Evolutionary conservation across 1,140 invertebrate genomes (phyloP), one percentile per base, ranked within the genome.

Genomic region (Megalopta genalis): DNA sequence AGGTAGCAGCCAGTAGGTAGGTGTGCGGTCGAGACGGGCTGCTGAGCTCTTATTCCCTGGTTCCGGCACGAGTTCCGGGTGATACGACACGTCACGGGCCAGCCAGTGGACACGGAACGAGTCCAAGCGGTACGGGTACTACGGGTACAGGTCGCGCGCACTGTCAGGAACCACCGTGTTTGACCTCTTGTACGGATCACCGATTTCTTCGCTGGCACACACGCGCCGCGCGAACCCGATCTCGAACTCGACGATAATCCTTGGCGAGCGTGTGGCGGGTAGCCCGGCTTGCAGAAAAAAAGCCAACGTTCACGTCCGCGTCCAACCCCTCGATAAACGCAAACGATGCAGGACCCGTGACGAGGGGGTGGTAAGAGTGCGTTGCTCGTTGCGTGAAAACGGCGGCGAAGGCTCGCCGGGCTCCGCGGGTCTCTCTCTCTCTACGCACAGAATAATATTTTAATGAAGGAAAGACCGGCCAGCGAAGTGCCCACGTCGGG

Each of bases 401-500:
- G 76, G 74, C 82, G 76, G 70, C 79, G 84, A 84, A 72, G 73
- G 77, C 70, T 82, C 87, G 81, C 80, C 83, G 80, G 66, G 67
- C 67, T 82, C 72, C 81, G 84, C 82, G 73, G 71, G 77, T 79
- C 83, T 88, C 77, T 85, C 79, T 73, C 81, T 80, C 62, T 82
- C 80, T 69, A 86, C 87, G 85, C 86, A 86, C 87, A 81, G 88
- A 87, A 89, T 91, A 91, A 90, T 92, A 92, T 93, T 92, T 91
- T 92, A 93, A 92, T 92, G 90, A 92, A 91, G 83, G 88, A 91
- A 92, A 92, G 89, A 89, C 90, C 91, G 91, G 91, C 92, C 91
- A 92, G 91, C 91, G 91, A 93, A 92, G 91, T 93, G 91, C 91
- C 91, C 91, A 91, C 90, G 90, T 92, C 91, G 92, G 91, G 91